A percentile compares a stretch with the other conserved stretches of the same genome.
phyloP scores from a whole-genome alignment of 1,140 invertebrate genomes.

The Cyclargus thomasi region DNA sequence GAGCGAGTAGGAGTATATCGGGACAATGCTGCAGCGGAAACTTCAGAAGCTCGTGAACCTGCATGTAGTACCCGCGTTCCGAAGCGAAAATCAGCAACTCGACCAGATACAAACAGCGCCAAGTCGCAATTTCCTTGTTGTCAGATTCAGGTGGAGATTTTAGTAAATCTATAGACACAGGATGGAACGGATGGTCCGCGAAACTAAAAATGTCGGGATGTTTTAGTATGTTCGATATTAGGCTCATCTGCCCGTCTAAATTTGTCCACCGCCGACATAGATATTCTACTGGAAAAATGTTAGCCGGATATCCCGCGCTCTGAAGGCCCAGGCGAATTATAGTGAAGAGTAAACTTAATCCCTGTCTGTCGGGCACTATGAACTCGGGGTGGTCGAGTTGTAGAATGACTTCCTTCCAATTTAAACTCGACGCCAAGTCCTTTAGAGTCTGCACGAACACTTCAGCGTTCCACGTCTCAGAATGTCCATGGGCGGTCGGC shows the following conservation, averaged over 20 bases:
- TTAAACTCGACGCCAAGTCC: conserved; percentile 89
- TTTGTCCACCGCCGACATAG: conserved; percentile 95
- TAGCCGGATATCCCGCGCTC: conserved; percentile 81
- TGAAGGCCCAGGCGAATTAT: conserved; percentile 87
- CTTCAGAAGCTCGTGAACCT: conserved; percentile 94
- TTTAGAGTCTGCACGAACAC: conserved; percentile 93
- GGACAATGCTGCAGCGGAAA: conserved; percentile 94
- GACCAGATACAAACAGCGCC: conserved; percentile 93
- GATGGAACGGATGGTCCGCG: conserved; percentile 90
- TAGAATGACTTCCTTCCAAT: conserved; percentile 94
- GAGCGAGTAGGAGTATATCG: conserved; percentile 90
- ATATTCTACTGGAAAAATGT: conserved; percentile 91
- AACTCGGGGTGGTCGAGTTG: conserved; percentile 95
- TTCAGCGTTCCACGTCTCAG: conserved; percentile 91
- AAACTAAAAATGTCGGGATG: conserved; percentile 96
- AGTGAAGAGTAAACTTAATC: conserved; percentile 87
- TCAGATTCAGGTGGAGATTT: conserved; percentile 95
- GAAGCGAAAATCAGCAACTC: conserved; percentile 91
- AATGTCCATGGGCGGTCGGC: conserved; percentile 36
- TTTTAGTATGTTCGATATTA: conserved; percentile 90
- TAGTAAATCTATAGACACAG: conserved; percentile 89
- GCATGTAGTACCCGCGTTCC: conserved; percentile 87
- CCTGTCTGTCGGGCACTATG: conserved; percentile 89
- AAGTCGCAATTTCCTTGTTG: conserved; percentile 92
- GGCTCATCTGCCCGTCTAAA: conserved; percentile 92